Percentiles rank a stretch among this genome's conserved stretches.
These are phyloP conservation scores for Allygus modestus DNA, from an alignment of 2,888 invertebrate genomes.

Conservation along the genomic window DNA sequence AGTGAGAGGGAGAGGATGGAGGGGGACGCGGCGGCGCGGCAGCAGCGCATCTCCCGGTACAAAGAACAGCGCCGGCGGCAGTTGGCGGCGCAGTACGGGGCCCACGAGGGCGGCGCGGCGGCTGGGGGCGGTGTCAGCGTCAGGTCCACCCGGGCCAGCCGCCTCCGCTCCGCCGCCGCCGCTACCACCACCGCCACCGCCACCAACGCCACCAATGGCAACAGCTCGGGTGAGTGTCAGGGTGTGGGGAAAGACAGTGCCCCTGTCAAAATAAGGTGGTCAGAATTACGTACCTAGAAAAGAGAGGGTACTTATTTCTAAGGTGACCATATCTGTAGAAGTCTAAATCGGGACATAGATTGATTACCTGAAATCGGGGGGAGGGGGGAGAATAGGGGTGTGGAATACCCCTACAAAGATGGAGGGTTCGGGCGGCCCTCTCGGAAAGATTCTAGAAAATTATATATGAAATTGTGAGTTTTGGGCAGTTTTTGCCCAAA, in stretches of 20 bases:
- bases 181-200: conserved; percentile 72
- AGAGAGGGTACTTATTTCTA: no score
- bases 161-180: conserved; percentile 78
- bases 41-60: conserved; percentile 80
- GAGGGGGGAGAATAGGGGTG: no score
- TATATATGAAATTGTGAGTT: no score
- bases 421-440: no score
- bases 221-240: conserved; percentile 1
- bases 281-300: no score
- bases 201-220: conserved; percentile 57
- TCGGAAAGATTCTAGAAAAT: no score
- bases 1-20: conserved; percentile 51
- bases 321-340: no score
- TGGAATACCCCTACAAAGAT: no score
- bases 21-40: conserved; percentile 71
- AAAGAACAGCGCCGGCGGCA: conserved; percentile 86
- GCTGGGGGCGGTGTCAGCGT: conserved; percentile 73
- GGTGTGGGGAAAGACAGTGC: background rate
- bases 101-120: conserved; percentile 71
- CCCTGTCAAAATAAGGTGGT: no score
- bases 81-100: conserved; percentile 78
- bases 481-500: no score
- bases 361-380: no score
- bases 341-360: no score
- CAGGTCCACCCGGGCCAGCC: conserved; percentile 84